Percentiles rank a stretch among this genome's conserved stretches.
Evolutionary conservation across 2,797 vertebrate genomes (phyloP).

Genomic region (Spizella passerina): DNA sequence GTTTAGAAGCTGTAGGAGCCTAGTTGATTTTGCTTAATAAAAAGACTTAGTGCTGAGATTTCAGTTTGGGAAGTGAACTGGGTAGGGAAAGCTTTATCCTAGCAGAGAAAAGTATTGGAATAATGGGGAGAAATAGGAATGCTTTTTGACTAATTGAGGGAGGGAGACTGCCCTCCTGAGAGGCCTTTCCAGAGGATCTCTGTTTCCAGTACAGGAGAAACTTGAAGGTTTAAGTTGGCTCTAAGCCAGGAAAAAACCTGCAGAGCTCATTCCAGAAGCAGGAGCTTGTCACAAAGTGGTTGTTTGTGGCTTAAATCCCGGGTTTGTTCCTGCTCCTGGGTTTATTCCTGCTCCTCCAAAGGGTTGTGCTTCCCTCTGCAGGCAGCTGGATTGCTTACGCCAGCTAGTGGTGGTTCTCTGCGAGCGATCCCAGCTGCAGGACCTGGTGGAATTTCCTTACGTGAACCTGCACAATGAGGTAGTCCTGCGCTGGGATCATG

Average conservation of each 20-base stretch:
- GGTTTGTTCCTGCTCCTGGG: not conserved
- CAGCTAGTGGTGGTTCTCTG: slow-evolving; percentile 95
- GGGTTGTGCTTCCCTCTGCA: slow-evolving; percentile 16
- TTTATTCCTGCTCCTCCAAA: not conserved
- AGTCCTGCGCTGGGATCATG: rapidly evolving
- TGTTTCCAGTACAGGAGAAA: not conserved
- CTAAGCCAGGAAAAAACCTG: not conserved
- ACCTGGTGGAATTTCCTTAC: slow-evolving; percentile 93
- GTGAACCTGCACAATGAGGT: slow-evolving; percentile 94
- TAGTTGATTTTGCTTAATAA: not conserved
- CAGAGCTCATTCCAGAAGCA: rapidly evolving
- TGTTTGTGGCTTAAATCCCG: not conserved
- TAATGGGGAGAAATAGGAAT: not conserved
- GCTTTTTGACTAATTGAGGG: not conserved
- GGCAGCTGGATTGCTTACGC: slow-evolving; percentile 93
- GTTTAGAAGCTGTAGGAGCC: not conserved
- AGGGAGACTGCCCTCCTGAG: not conserved
- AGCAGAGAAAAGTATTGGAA: not conserved
- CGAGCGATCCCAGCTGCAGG: slow-evolving; percentile 91
- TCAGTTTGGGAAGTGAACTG: not conserved
- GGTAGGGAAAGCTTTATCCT: not conserved
- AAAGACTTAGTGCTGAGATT: not conserved
- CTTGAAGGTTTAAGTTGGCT: not conserved
- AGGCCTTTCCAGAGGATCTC: not conserved
- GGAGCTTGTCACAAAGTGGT: not conserved